Evolutionary conservation across 1,140 invertebrate genomes (phyloP), one percentile per base, ranked within the genome.

Genomic region (Archegozetes longisetosus): DNA sequence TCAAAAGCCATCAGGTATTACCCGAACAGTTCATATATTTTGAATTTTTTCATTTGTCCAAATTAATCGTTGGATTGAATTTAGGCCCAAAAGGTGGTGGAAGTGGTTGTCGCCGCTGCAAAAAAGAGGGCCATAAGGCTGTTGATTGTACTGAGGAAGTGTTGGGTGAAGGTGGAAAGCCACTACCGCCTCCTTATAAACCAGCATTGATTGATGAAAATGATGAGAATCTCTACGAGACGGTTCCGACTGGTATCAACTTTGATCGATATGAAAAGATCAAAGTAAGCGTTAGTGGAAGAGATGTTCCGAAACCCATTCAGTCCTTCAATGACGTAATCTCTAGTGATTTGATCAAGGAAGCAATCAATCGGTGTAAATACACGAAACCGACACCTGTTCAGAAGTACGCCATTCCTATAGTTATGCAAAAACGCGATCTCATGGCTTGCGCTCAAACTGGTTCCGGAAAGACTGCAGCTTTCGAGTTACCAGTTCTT

Each of bases 371-470:
- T 1, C 85, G 84, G 65, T 84, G 85, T 0, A 80, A 82, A 0
- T 98, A 97, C 69, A 79, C 66, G 0, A 84, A 81, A 65, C 90
- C 92, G 0, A 97, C 93, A 0, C 92, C 93, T 0, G 84, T 98
- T 46, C 94, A 98, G 69, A 92, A 93, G 67, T 75, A 85, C 64
- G 81, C 88, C 0, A 83, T 96, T 51, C 90, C 93, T 0, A 83
- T 87, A 17, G 82, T 97, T 46, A 71, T 82, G 68, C 73, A 61
- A 0, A 82, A 82, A 3, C 71, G 88, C 51, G 93, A 98, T 76
- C 66, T 98, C 9, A 97, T 98, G 91, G 92, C 83, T 0, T 97
- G 93, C 71, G 93, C 94, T 0, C 92, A 98, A 73, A 98, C 94
- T 46, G 94, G 94, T 0, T 95, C 90, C 0, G 94, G 94, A 32